phyloP scores from a whole-genome alignment of 2,797 vertebrate species.

The Crocidura indochinensis region DNA sequence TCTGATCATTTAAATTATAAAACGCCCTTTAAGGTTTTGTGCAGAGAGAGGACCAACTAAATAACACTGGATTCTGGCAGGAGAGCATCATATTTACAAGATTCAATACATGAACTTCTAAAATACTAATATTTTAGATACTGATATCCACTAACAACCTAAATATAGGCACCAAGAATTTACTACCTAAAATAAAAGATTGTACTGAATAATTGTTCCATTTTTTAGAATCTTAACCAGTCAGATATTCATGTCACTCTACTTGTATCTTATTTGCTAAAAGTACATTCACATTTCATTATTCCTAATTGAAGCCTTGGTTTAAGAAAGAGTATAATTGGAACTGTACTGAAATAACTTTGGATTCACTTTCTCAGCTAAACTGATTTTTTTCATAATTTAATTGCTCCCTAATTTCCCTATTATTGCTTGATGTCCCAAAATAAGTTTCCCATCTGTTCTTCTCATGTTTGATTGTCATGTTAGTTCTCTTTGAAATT shows the following conservation, averaged over 20 bases:
- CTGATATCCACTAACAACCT: conserved; percentile 29
- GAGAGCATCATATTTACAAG: background rate
- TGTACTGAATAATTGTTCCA: conserved; percentile 22
- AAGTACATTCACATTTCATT: conserved; percentile 71
- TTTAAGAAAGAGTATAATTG: conserved; percentile 76
- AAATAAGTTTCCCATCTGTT: conserved; percentile 87
- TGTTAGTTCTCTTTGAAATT: conserved; percentile 81
- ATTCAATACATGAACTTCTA: conserved; percentile 9
- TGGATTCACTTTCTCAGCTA: conserved; percentile 81
- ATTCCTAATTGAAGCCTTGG: conserved; percentile 68
- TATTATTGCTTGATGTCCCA: conserved; percentile 82
- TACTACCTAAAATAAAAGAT: conserved; percentile 59
- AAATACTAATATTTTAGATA: too few species aligned
- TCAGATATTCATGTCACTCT: conserved; percentile 43
- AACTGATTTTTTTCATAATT: conserved; percentile 81
- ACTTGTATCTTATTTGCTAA: conserved; percentile 69
- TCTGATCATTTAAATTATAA: too few species aligned
- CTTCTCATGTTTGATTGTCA: conserved; percentile 83
- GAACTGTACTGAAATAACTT: conserved; percentile 79
- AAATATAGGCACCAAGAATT: conserved; percentile 45
- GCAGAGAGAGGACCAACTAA: too few species aligned
- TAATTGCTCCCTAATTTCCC: conserved; percentile 87
- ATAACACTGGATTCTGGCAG: too few species aligned
- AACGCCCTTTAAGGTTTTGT: too few species aligned
- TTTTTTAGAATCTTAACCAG: conserved; percentile 65